phyloP scores from a whole-genome alignment of 2,888 invertebrate species.

The Athripsodes cinereus region DNA sequence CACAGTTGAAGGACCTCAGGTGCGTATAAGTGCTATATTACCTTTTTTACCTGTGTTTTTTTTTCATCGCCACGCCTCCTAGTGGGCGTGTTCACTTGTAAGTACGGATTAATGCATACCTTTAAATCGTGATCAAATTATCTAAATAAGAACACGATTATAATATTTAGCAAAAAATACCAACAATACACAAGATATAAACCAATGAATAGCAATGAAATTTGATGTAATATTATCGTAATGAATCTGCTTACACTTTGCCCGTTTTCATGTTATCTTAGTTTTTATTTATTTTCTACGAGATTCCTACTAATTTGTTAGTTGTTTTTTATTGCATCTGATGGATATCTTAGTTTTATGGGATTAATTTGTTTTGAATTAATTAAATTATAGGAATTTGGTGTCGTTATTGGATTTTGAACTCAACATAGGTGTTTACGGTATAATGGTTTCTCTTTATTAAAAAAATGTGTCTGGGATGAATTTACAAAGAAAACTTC shows the following conservation, averaged over 20 bases:
- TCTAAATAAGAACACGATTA: not conserved
- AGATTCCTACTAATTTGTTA: no score
- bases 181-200: no score
- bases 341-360: not conserved
- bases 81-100: not conserved
- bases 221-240: no score
- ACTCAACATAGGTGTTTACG: not conserved
- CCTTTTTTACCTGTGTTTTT: not conserved
- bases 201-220: no score
- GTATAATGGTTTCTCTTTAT: no score
- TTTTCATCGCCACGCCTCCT: not conserved
- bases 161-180: not conserved
- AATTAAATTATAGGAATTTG: not conserved
- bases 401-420: not conserved
- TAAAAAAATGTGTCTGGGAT: no score
- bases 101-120: not conserved
- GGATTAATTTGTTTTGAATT: not conserved
- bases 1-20: not conserved
- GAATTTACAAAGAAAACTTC: no score
- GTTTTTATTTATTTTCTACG: no score
- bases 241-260: no score
- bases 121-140: conserved; percentile 1
- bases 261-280: no score
- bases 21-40: not conserved
- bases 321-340: no score